Percentiles rank a stretch among this genome's conserved stretches.
These are phyloP conservation scores for Mesochorus sp. DNA, from an alignment of 2,888 invertebrate species.

Conservation along the genomic window DNA sequence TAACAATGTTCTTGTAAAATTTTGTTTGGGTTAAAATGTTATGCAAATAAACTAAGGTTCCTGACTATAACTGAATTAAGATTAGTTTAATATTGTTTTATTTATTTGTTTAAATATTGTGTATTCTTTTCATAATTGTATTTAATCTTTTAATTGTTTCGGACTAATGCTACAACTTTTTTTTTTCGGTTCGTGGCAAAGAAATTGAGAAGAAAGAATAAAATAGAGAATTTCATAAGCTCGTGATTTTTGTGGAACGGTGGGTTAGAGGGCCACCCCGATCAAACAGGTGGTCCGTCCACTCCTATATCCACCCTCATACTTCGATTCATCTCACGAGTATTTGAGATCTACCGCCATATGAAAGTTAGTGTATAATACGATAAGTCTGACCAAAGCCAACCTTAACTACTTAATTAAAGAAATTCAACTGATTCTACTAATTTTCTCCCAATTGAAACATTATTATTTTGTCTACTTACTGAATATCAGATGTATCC, in stretches of 20 bases:
- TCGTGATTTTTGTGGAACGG: background rate
- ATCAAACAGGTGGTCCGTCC: conserved; percentile 48
- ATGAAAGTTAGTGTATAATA: background rate
- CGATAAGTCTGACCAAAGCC: background rate
- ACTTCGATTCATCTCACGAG: background rate
- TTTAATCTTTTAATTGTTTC: too few species aligned
- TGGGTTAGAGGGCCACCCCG: conserved; percentile 8
- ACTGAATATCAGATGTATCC: background rate
- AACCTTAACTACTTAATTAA: background rate
- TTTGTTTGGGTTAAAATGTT: too few species aligned
- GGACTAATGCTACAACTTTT: too few species aligned
- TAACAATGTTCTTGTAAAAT: background rate
- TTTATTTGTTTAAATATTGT: too few species aligned
- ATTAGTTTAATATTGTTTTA: too few species aligned
- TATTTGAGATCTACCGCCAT: background rate
- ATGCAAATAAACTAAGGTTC: too few species aligned
- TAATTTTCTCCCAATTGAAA: background rate
- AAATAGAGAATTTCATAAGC: background rate
- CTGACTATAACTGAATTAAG: too few species aligned
- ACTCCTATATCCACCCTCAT: background rate
- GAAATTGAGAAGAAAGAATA: background rate
- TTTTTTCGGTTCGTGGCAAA: background rate
- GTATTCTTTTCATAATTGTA: too few species aligned
- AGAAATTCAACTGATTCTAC: background rate
- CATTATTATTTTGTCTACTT: background rate